These are phyloP conservation scores for Glyptemys insculpta DNA, from an alignment of 2,797 vertebrate genomes.

Conservation along the genomic window DNA sequence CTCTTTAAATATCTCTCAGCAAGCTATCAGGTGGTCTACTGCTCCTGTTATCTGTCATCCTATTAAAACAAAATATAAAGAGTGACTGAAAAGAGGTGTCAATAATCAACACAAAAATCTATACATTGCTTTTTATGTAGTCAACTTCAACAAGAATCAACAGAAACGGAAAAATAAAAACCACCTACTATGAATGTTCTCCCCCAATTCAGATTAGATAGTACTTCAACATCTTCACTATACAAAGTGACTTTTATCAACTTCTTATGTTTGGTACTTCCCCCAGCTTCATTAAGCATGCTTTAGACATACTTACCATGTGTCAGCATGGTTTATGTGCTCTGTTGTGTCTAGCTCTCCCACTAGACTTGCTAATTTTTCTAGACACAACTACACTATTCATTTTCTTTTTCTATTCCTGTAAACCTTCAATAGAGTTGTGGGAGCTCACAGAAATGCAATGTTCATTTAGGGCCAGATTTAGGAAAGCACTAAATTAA, in stretches of 20 bases:
- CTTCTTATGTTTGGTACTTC: neutral
- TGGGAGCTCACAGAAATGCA: neutral
- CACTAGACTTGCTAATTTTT: neutral
- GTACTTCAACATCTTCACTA: neutral
- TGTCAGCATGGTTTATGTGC: neutral
- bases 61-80: neutral
- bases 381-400: neutral
- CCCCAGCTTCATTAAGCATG: neutral
- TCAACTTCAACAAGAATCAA: neutral
- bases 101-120: neutral
- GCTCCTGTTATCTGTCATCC: neutral
- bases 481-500: neutral
- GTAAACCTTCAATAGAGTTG: neutral
- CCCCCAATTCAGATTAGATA: neutral
- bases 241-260: neutral
- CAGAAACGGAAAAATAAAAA: neutral
- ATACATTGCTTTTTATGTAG: neutral
- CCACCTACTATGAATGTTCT: neutral
- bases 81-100: neutral
- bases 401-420: neutral
- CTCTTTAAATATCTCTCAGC: neutral
- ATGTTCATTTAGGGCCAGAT: neutral
- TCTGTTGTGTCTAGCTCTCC: neutral
- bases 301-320: neutral
- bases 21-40: neutral